Percentiles rank a stretch among this genome's conserved stretches.
phyloP scores from a whole-genome alignment of 2,888 invertebrate species.

The Quadroppia sp. region DNA sequence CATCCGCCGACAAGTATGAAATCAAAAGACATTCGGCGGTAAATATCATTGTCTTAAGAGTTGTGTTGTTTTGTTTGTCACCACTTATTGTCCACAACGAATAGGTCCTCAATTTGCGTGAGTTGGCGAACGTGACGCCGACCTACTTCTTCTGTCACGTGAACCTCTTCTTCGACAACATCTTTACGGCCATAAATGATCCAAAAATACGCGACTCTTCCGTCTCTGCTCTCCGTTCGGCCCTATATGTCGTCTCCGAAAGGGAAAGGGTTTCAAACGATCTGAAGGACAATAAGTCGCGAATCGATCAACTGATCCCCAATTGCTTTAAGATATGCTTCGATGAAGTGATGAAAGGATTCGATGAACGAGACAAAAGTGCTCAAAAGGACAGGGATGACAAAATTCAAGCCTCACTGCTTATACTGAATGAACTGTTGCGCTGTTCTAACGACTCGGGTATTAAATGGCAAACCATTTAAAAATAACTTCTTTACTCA shows the following conservation, averaged over 20 bases:
- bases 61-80: too few relatives aligned
- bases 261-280: conserved; percentile 86
- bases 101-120: conserved; percentile 75
- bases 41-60: not conserved
- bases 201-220: conserved; percentile 90
- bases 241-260: conserved; percentile 88
- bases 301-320: conserved; percentile 40
- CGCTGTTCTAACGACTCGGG: conserved; percentile 75
- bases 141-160: conserved; percentile 96
- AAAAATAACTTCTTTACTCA: not conserved
- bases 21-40: conserved; percentile 74
- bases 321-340: conserved; percentile 64
- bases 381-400: conserved; percentile 64
- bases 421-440: conserved; percentile 88
- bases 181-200: conserved; percentile 85
- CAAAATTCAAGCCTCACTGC: conserved; percentile 81
- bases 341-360: conserved; percentile 76
- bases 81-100: too few relatives aligned
- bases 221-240: conserved; percentile 88
- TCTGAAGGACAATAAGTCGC: conserved; percentile 67
- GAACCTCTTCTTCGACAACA: conserved; percentile 85
- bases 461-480: not conserved
- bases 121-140: conserved; percentile 90
- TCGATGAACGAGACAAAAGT: conserved; percentile 60
- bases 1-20: conserved; percentile 82